Conservation (phyloP, 2,113 vertebrate genomes). For the Pedionomus torquatus region DNA sequence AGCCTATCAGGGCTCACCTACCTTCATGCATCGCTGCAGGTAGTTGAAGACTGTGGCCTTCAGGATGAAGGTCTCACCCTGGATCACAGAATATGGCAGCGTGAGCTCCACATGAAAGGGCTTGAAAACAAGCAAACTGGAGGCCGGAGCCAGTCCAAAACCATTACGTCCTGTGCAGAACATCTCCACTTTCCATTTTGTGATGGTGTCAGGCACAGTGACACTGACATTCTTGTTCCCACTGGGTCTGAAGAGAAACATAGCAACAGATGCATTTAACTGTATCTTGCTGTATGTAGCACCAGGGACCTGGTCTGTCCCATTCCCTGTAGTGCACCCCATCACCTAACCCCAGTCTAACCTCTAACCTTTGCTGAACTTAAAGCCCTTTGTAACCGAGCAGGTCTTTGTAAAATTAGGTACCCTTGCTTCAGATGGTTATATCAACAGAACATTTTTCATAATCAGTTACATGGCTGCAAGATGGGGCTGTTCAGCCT, state of each 20-base stretch:
- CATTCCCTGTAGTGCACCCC: neutral
- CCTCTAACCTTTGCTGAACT: neutral
- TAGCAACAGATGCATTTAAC: neutral
- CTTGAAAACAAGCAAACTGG: constrained; percentile 80
- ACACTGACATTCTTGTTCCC: constrained; percentile 54
- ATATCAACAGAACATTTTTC: neutral
- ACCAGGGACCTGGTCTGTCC: neutral
- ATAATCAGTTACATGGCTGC: neutral
- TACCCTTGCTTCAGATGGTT: neutral
- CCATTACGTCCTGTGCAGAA: constrained; percentile 83
- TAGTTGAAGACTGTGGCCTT: constrained; percentile 84
- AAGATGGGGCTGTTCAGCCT: too few relatives aligned
- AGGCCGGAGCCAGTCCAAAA: constrained; percentile 81
- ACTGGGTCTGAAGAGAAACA: constrained; percentile 42
- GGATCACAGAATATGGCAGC: constrained; percentile 84
- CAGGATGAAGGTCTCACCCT: constrained; percentile 83
- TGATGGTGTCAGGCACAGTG: constrained; percentile 84
- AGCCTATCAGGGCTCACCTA: constrained; percentile 11
- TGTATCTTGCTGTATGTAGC: rapidly evolving
- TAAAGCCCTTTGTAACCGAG: neutral
- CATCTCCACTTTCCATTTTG: constrained; percentile 83
- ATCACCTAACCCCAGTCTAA: neutral
- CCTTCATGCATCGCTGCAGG: constrained; percentile 68
- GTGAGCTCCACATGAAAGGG: constrained; percentile 85
- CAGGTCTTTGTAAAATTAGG: neutral